Conservation (phyloP, 1,140 invertebrate genomes). For the Belonocnema kinseyi region DNA sequence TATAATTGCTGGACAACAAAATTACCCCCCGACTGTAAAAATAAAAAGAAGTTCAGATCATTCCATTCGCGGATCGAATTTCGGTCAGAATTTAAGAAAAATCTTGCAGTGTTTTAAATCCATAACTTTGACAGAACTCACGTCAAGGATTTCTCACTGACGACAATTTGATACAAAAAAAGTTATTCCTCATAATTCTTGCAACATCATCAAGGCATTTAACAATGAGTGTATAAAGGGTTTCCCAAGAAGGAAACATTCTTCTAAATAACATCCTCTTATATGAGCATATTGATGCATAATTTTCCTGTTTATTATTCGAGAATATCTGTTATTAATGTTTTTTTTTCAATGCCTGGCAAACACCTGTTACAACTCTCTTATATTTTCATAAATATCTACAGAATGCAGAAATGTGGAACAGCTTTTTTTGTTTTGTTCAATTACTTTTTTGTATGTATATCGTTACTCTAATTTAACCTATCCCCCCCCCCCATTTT, state of each 20-base stretch:
- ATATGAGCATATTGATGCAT: no score
- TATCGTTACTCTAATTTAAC: neutral
- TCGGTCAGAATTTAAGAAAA: no score
- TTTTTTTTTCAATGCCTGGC: no score
- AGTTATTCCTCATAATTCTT: no score
- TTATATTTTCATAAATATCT: neutral
- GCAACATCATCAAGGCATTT: no score
- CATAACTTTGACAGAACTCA: no score
- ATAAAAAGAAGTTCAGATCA: constrained; percentile 15
- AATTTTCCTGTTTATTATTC: constrained; percentile 1
- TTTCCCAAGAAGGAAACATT: neutral
- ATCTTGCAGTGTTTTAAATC: no score
- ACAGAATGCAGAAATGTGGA: neutral
- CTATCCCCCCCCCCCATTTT: neutral
- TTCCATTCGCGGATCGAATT: neutral
- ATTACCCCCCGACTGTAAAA: constrained; percentile 15
- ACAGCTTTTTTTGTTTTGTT: neutral
- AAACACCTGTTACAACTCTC: no score
- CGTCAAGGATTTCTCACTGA: no score
- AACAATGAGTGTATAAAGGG: neutral
- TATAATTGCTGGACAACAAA: constrained; percentile 19
- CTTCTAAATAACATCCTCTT: no score
- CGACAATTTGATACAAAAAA: no score
- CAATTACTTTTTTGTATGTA: neutral
- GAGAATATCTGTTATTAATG: neutral